Evolutionary conservation across 2,888 invertebrate species (phyloP), one percentile per base, ranked within the genome.

Genomic region (Ellobium chinense): DNA sequence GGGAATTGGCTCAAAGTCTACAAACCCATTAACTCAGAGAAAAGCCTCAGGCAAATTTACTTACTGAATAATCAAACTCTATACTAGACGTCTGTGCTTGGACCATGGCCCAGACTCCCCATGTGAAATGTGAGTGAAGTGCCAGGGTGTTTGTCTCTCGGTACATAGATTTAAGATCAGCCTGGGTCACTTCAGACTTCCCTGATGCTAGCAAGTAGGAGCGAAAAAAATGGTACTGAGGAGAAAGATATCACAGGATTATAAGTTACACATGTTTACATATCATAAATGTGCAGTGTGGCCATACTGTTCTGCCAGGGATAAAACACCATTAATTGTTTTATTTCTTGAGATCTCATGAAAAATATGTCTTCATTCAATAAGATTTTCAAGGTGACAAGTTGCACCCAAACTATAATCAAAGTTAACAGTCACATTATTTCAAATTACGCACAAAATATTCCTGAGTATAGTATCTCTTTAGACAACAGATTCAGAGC

Each of bases 51-150:
- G 46, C 18, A 46, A 12, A 12, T 46, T 46, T 24, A 90, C 95
- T 95, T 94, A 98, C 98, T 95, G 95, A 94, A 93, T 96, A 99
- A 94, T 98, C 97, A 93, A 98, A 99, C 90, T 97, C 96, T 86
- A 99, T 97, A 82, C 94, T 95, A 27, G 98, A 98, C 94, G 96
- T 95, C 93, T 96, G 95, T 21, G 96, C 96, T 93, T 99, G 98
- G 79, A 98, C 96, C 1, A 98, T 94, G 0, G 96, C 95, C 99
- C 99, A 99, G 75, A 97, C 94, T 5, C 96, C 96, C 98, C 98
- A 99, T 87, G 97, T 95, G 87, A 98, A 95, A 93, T 98, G 97
- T 1, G 97, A 95, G 7, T 96, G 95, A 87, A 97, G 93, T 0
- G 96, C 95, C 91, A 97, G 96, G 89, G 96, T 95, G 91, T 97